phyloP scores from a whole-genome alignment of 2,888 invertebrate species.

The Agriopis aurantiaria region DNA sequence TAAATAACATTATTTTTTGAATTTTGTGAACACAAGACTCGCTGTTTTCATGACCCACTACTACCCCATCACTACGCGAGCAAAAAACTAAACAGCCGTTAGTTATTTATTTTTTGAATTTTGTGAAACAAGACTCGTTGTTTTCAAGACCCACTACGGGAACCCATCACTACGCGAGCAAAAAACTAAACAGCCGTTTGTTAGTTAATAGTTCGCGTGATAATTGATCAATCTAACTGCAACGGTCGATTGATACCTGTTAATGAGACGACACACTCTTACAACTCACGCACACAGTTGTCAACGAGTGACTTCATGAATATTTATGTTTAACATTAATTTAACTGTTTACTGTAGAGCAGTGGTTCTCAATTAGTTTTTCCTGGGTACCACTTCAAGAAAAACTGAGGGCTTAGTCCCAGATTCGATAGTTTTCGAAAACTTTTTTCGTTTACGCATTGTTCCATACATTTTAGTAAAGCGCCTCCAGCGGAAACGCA shows the following conservation, averaged over 20 bases:
- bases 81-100: slow-evolving; percentile 37
- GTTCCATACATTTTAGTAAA: too few species aligned
- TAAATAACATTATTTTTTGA: too few species aligned
- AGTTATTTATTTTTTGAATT: slow-evolving; percentile 36
- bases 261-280: slow-evolving; percentile 9
- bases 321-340: neutral
- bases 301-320: neutral
- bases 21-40: neutral
- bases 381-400: too few species aligned
- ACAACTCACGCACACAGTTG: neutral
- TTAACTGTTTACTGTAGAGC: too few species aligned
- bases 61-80: slow-evolving; percentile 28
- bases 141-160: slow-evolving; percentile 19
- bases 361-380: too few species aligned
- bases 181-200: slow-evolving; percentile 39
- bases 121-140: neutral
- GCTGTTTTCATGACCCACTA: slow-evolving; percentile 13
- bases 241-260: slow-evolving; percentile 39
- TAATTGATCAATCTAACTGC: slow-evolving; percentile 45
- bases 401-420: too few species aligned
- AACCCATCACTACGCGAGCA: slow-evolving; percentile 30
- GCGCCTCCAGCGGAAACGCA: too few species aligned
- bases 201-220: slow-evolving; percentile 46
- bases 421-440: too few species aligned
- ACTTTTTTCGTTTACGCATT: too few species aligned